phyloP scores from a whole-genome alignment of 2,113 vertebrate species.

The Patagioenas fasciata region DNA sequence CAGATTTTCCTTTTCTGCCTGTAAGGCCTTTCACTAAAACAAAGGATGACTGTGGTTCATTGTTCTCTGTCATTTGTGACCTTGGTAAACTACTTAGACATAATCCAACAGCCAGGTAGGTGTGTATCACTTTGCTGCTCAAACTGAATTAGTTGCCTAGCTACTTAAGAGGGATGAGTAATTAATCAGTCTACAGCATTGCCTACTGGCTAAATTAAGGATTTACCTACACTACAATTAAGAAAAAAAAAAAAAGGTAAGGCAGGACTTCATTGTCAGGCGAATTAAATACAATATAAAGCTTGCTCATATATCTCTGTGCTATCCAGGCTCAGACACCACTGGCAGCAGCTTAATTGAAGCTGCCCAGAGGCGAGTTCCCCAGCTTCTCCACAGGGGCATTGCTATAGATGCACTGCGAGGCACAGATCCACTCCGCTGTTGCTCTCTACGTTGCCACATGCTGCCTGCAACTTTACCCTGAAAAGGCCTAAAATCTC shows the following conservation, averaged over 20 bases:
- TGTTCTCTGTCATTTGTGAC: neutral
- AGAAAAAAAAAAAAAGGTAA: no score
- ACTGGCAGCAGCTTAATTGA: neutral
- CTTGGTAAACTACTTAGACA: neutral
- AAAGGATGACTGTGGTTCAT: neutral
- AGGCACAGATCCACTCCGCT: neutral
- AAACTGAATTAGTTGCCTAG: neutral
- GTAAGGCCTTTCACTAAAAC: neutral
- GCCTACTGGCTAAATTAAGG: neutral
- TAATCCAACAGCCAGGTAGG: neutral
- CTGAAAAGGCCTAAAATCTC: neutral
- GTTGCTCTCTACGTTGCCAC: neutral
- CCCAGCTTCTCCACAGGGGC: neutral
- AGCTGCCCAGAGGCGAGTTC: neutral
- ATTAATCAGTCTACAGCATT: neutral
- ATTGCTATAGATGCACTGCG: neutral
- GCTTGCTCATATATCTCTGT: neutral
- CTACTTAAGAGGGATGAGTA: neutral
- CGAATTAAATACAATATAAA: neutral
- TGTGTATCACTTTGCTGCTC: neutral
- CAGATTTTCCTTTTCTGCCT: neutral
- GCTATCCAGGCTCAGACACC: neutral
- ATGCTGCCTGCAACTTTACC: neutral
- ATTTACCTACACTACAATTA: neutral
- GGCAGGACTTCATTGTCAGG: neutral